Evolutionary conservation across 2,888 invertebrate species (phyloP).

Genomic region (Mythimna impura): DNA sequence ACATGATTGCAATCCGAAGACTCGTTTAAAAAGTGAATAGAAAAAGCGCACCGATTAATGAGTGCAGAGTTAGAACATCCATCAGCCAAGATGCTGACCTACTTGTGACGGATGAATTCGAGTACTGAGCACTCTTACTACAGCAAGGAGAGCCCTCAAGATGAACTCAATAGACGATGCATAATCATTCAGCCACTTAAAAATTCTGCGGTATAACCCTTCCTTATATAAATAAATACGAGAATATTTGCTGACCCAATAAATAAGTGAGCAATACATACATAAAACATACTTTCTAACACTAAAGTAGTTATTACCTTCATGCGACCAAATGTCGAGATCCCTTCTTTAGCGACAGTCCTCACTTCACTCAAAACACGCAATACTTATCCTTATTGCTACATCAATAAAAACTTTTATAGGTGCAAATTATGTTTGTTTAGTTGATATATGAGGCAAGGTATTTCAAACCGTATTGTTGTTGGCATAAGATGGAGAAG

Average conservation of each 20-base stretch:
- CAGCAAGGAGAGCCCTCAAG: slow-evolving; percentile 1
- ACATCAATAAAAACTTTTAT: slow-evolving; percentile 31
- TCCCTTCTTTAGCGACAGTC: slow-evolving; percentile 25
- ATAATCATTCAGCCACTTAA: slow-evolving; percentile 17
- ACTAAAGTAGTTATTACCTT: slow-evolving; percentile 54
- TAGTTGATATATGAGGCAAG: not conserved
- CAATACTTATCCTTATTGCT: slow-evolving; percentile 48
- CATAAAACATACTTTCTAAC: slow-evolving; percentile 53
- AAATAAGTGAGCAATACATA: slow-evolving; percentile 42
- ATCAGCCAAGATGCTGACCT: slow-evolving; percentile 21
- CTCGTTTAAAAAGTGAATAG: no score
- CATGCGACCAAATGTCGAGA: slow-evolving; percentile 43
- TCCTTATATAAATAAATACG: slow-evolving; percentile 13
- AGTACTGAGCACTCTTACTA: not conserved
- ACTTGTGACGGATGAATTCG: not conserved
- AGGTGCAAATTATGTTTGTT: slow-evolving; percentile 40
- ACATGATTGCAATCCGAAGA: no score
- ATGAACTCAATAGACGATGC: slow-evolving; percentile 21
- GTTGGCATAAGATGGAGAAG: not conserved
- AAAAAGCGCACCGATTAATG: not conserved
- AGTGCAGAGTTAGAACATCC: slow-evolving; percentile 2
- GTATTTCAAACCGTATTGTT: slow-evolving; percentile 26
- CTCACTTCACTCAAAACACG: slow-evolving; percentile 23
- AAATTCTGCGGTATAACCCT: not conserved
- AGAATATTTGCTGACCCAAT: slow-evolving; percentile 20